Evolutionary conservation across 2,113 vertebrate genomes (phyloP), one percentile per base, ranked within the genome.

Genomic region (Euleptes europaea): DNA sequence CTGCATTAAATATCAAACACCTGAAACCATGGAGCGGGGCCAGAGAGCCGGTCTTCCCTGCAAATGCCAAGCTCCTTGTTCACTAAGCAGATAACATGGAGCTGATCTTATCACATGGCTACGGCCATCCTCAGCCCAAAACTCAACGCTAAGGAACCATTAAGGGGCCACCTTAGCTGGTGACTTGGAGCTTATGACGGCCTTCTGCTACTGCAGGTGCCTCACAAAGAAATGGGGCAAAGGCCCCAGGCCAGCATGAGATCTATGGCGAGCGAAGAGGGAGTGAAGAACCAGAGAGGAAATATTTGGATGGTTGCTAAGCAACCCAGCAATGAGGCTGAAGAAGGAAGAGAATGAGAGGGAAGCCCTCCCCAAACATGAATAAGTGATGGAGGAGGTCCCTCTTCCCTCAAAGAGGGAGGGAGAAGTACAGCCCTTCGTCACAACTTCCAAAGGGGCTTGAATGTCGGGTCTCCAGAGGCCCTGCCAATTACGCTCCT

Each of bases 301-400:
- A 78, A 70, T 67, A 69, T 65, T 40, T 57, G 38, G 38, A 67
- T 0, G 49, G 83, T 84, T 84, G 83, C 83, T 84, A 77, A 57
- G 83, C 44, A 77, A 67, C 73, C 33, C 21, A 19, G 44, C 60
- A 54, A 84, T 5, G 31, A 84, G 47, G 65, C 17, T 63, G 60
- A 63, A 63, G 51, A 38, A 9, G 11, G 35, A 63, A 63, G 12
- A 15, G 23, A 54, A 26, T 15, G 67, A 70, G 47, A 60, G 65
- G 35, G 31, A 84, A 78, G 49, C 26, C 26, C 47, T 67, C 54
- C 82, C 65, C 57, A 78, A 70, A 71, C 17, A 78, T 40, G 49
- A 54, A 70, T 57, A 57, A 67, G 31, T 28, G 49, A 78, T 54
- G 82, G 19, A n/a, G 38, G 38, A 49, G 65, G 47, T 65, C 51